These are phyloP conservation scores for Labia minor DNA, from an alignment of 2,888 invertebrate species.

Conservation along the genomic window DNA sequence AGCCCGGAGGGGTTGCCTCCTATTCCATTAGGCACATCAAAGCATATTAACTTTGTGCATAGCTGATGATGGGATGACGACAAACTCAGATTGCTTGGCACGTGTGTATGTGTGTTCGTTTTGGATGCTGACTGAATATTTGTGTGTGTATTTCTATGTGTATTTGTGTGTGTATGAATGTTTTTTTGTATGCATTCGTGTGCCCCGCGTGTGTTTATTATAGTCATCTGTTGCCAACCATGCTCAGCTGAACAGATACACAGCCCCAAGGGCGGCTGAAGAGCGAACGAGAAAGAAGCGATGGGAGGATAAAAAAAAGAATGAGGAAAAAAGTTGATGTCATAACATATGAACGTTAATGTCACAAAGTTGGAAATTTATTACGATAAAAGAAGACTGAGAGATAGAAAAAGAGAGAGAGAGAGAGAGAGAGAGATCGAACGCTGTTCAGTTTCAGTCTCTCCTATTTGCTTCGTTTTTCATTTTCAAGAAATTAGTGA, in stretches of 20 bases:
- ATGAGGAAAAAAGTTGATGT: background rate
- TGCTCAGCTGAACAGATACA: slow-evolving; percentile 13
- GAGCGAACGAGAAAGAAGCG: background rate
- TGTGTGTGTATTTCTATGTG: no score
- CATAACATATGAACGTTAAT: slow-evolving; percentile 13
- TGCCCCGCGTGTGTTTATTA: background rate
- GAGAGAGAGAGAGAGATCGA: background rate
- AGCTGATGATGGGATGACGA: background rate
- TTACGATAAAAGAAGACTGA: slow-evolving; percentile 13
- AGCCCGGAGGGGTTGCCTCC: background rate
- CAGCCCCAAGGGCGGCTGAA: background rate
- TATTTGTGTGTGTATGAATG: no score
- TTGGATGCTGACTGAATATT: no score
- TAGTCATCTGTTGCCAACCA: slow-evolving; percentile 4
- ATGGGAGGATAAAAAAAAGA: background rate
- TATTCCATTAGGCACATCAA: slow-evolving; percentile 7
- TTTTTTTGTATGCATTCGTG: background rate
- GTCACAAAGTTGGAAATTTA: background rate
- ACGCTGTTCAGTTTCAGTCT: background rate
- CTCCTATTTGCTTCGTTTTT: background rate
- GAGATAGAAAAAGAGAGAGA: no score
- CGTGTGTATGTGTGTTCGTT: background rate
- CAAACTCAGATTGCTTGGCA: slow-evolving; percentile 13
- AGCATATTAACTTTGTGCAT: slow-evolving; percentile 13
- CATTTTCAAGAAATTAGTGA: background rate